Percentiles rank a stretch among this genome's conserved stretches.
Conservation (phyloP, 2,113 vertebrate species). For the Opisthocomus hoazin region DNA sequence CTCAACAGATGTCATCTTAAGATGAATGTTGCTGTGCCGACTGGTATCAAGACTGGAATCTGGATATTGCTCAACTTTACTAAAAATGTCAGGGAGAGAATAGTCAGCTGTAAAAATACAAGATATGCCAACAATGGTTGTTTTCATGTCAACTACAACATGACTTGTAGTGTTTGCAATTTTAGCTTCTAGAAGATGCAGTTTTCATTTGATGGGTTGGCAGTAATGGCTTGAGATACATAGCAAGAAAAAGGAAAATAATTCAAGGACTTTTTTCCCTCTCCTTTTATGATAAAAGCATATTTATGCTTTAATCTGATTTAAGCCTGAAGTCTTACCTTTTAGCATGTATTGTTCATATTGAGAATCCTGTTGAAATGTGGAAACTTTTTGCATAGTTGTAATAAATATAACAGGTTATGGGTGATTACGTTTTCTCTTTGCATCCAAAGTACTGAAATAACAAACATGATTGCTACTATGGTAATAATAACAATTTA, state of each 20-base stretch:
- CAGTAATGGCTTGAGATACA: not conserved
- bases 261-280: not conserved
- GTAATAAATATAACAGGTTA: not conserved
- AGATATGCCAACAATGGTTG: conserved; percentile 68
- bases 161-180: conserved; percentile 53
- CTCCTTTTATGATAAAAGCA: conserved; percentile 34
- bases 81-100: conserved; percentile 75
- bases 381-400: not conserved
- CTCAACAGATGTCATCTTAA: conserved; percentile 87
- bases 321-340: not conserved
- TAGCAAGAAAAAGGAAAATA: conserved; percentile 1
- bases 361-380: not conserved
- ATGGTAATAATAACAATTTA: not conserved
- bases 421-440: not conserved
- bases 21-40: conserved; percentile 82
- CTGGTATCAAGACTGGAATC: conserved; percentile 82
- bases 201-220: conserved; percentile 38
- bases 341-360: not conserved
- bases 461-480: not conserved
- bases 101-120: conserved; percentile 80
- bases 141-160: conserved; percentile 68
- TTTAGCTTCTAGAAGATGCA: conserved; percentile 33
- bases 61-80: conserved; percentile 75
- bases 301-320: conserved; percentile 34
- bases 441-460: not conserved